Evolutionary conservation across 2,797 vertebrate genomes (phyloP), one percentile per base, ranked within the genome.

Genomic region (Galaxias olidus): DNA sequence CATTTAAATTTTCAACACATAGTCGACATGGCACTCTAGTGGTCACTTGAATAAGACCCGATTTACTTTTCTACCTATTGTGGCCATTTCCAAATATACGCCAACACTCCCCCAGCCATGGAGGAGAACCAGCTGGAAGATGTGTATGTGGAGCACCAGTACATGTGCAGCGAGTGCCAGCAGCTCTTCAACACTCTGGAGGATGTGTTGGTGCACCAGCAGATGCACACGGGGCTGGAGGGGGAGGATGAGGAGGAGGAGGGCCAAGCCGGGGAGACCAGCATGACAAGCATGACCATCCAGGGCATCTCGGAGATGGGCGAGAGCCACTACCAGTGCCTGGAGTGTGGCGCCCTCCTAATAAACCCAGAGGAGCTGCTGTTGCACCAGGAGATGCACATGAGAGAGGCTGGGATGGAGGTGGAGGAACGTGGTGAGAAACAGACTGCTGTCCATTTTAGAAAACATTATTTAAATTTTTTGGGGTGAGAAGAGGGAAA

Each of bases 91-190:
- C 30, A 42, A 19, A 14, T 43, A 14, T 43, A 41, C 41, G 49
- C 59, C 51, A 18, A 11, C 42, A 63, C 19, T 45, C 15, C 43
- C 62, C 52, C 19, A 43, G 51, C 54, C 56, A 93, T 93, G 91
- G 90, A 83, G 15, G 92, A 91, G 49, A 93, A 93, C 66, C 92
- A 93, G 72, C 79, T 87, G 3, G 92, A 93, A 0, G 87, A 83
- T 0, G 62, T 91, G 30, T 94, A 92, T 58, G 90, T 95, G 66
- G 94, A 97, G 70, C 96, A 98, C 75, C 95, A 96, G 83, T 98
- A 94, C 68, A 96, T 97, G 87, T 97, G 96, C 88, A 97, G 95
- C 0, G 95, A 98, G 83, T 98, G 96, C 74, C 94, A 93, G 49
- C 87, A 95, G 81, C 91, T 96, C 17, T 96, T 95, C 71, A 89